These are phyloP conservation scores for Colistium nudipinnis DNA, from an alignment of 2,113 vertebrate genomes.

Conservation along the genomic window DNA sequence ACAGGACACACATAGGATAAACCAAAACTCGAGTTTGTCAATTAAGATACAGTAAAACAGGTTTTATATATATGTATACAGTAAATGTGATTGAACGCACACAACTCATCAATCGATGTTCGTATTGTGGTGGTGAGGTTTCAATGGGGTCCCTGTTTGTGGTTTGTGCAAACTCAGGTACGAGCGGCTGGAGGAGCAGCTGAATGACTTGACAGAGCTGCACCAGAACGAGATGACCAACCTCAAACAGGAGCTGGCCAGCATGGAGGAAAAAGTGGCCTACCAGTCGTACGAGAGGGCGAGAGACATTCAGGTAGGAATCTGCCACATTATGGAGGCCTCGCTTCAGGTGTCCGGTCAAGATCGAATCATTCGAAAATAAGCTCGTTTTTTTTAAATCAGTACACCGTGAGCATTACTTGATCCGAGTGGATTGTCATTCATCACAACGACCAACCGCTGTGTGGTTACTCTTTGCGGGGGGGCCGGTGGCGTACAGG, in stretches of 20 bases:
- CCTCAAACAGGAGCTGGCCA: conserved; percentile 98
- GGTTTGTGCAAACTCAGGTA: conserved; percentile 81
- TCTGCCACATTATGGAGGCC: too few relatives aligned
- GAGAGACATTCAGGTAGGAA: conserved; percentile 94
- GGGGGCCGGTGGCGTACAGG: conserved; percentile 76
- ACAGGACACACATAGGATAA: too few relatives aligned
- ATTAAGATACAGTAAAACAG: too few relatives aligned
- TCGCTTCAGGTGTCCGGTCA: too few relatives aligned
- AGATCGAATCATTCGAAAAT: too few relatives aligned
- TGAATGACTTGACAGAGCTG: conserved; percentile 96
- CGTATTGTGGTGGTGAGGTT: too few relatives aligned
- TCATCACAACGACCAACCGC: too few relatives aligned
- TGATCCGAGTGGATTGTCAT: background rate
- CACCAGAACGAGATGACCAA: conserved; percentile 99
- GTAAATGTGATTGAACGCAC: too few relatives aligned
- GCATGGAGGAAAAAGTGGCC: conserved; percentile 99
- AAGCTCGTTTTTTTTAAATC: too few relatives aligned
- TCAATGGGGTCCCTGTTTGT: background rate
- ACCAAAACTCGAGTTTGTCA: too few relatives aligned
- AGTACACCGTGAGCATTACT: background rate
- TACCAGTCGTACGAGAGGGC: conserved; percentile 99
- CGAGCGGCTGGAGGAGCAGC: conserved; percentile 95
- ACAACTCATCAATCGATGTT: too few relatives aligned
- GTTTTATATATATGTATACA: too few relatives aligned
- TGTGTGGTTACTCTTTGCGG: conserved; percentile 9